A percentile compares a stretch with the other conserved stretches of the same genome.
Conservation (phyloP, 2,797 vertebrate genomes). For the Odontamblyopus lacepedii region DNA sequence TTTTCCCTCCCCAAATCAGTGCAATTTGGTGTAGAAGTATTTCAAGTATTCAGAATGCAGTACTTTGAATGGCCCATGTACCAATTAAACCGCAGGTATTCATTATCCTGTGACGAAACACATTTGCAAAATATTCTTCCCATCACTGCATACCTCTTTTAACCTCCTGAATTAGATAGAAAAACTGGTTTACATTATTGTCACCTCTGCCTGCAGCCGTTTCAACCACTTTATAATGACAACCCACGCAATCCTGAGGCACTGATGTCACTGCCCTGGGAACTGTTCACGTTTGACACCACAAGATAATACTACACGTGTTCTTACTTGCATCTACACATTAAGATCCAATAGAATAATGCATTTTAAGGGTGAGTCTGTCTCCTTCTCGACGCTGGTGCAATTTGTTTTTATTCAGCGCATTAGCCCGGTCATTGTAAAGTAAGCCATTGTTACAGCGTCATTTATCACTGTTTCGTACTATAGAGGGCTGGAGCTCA, state of each 20-base stretch:
- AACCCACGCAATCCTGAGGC: constrained; percentile 35
- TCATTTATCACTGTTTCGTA: constrained; percentile 42
- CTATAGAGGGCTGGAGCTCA: constrained; percentile 18
- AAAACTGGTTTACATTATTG: constrained; percentile 37
- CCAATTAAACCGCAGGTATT: too few relatives aligned
- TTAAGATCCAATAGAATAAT: constrained; percentile 17
- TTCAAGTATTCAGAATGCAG: too few relatives aligned
- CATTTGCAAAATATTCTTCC: too few relatives aligned
- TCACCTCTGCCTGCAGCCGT: constrained; percentile 27
- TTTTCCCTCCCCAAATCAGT: too few relatives aligned
- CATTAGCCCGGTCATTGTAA: constrained; percentile 36
- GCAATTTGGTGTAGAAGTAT: too few relatives aligned
- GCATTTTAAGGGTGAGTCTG: constrained; percentile 17
- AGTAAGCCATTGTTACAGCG: constrained; percentile 36
- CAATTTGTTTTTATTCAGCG: background rate
- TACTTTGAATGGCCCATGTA: too few relatives aligned
- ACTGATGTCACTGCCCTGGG: constrained; percentile 35
- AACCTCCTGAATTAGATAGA: background rate
- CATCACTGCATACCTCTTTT: background rate
- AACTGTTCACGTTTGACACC: background rate
- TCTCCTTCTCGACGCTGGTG: constrained; percentile 23
- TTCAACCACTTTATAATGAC: constrained; percentile 19
- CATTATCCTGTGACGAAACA: too few relatives aligned
- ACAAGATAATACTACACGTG: constrained; percentile 6
- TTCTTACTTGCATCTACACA: constrained; percentile 27